phyloP scores from a whole-genome alignment of 2,888 invertebrate genomes.

The Drosophila subquinaria region DNA sequence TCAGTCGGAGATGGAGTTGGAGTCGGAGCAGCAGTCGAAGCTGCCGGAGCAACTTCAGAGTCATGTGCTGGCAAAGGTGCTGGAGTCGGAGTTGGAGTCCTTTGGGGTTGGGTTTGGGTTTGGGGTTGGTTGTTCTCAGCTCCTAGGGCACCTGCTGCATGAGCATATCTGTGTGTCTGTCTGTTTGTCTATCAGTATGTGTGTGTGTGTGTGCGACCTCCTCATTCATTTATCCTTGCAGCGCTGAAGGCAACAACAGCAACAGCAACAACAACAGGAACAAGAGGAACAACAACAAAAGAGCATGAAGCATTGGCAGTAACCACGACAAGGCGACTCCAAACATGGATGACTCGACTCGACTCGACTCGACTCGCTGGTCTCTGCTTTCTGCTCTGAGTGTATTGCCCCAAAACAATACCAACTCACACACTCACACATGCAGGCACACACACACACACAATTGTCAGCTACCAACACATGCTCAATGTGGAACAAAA shows the following conservation, averaged over 20 bases:
- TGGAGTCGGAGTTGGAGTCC: conserved; percentile 20
- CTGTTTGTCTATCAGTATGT: conserved; percentile 22
- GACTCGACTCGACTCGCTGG: conserved; percentile 4
- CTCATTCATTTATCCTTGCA: conserved; percentile 82
- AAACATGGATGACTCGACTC: conserved; percentile 14
- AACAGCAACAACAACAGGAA: conserved; percentile 42
- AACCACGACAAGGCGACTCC: conserved; percentile 72
- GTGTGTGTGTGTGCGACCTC: conserved; percentile 57
- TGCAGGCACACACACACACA: neutral
- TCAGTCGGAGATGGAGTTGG: neutral
- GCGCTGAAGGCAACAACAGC: conserved; percentile 64
- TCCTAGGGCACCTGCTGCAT: conserved; percentile 51
- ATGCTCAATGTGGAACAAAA: conserved; percentile 34
- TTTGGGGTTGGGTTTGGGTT: conserved; percentile 35
- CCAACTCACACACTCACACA: conserved; percentile 25
- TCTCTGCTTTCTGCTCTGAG: conserved; percentile 45
- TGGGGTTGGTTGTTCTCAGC: conserved; percentile 22
- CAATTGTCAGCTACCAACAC: neutral
- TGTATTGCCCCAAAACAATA: conserved; percentile 62
- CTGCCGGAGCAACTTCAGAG: conserved; percentile 1
- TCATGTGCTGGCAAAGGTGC: conserved; percentile 47
- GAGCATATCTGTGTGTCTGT: conserved; percentile 20
- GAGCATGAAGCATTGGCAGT: conserved; percentile 72
- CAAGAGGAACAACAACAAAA: conserved; percentile 66
- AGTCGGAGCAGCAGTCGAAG: conserved; percentile 21